Evolutionary conservation across 2,113 vertebrate species (phyloP).

Genomic region (Melanerpes formicivorus): DNA sequence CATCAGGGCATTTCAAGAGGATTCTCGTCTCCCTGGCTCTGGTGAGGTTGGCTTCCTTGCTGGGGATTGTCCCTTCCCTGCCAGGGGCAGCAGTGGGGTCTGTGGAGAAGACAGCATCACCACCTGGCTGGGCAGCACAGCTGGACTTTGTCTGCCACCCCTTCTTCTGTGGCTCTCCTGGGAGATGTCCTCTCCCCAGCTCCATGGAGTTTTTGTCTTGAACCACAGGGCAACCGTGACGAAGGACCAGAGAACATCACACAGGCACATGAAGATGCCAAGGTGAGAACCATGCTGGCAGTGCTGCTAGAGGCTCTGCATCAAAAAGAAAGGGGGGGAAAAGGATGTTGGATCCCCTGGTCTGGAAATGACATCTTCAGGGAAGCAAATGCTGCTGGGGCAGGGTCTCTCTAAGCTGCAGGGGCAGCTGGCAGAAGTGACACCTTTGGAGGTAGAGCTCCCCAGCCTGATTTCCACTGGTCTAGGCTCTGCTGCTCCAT

Average conservation of each 20-base stretch:
- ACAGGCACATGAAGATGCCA: conserved; percentile 84
- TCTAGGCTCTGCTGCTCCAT: not conserved
- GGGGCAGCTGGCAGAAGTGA: not conserved
- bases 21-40: conserved; percentile 91
- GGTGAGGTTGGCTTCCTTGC: conserved; percentile 69
- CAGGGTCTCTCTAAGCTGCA: not conserved
- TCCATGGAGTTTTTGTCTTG: not conserved
- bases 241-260: conserved; percentile 83
- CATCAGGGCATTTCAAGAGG: conserved; percentile 90
- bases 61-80: not conserved
- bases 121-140: not conserved
- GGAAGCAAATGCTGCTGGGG: not conserved
- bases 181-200: not conserved
- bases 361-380: not conserved
- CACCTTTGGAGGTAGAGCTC: not conserved
- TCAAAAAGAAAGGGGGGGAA: not conserved
- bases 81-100: not conserved
- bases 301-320: not conserved
- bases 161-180: not conserved
- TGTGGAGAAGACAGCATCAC: not conserved
- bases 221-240: conserved; percentile 87
- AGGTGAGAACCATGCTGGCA: conserved; percentile 73
- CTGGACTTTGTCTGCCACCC: not conserved
- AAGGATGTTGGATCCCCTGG: not conserved
- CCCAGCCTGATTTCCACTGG: not conserved